Conservation (phyloP, 2,113 vertebrate species). For the Trachemys scripta region DNA sequence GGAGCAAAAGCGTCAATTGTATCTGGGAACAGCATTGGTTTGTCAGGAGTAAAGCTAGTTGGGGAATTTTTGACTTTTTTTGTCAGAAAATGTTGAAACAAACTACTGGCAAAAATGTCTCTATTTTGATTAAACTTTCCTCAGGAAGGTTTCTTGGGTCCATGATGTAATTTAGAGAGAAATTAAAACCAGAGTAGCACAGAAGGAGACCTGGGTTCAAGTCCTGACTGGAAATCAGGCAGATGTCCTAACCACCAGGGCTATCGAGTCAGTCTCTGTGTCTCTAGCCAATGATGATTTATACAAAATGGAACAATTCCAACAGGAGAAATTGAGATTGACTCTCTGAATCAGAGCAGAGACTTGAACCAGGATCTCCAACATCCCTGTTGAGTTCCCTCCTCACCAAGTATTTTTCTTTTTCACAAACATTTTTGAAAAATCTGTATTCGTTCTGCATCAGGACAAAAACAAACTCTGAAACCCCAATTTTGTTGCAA, state of each 20-base stretch:
- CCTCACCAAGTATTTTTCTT: neutral
- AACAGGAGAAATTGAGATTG: neutral
- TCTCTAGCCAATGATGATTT: neutral
- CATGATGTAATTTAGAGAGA: neutral
- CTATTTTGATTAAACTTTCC: neutral
- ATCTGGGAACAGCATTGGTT: neutral
- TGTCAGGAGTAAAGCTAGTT: neutral
- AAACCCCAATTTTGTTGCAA: neutral
- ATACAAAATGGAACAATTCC: neutral
- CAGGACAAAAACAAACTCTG: neutral
- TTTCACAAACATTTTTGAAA: neutral
- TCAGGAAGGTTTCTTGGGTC: neutral
- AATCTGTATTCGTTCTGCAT: neutral
- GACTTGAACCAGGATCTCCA: neutral
- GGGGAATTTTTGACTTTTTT: neutral
- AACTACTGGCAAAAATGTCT: neutral
- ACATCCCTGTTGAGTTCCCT: neutral
- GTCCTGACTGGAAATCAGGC: neutral
- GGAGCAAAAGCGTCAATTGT: neutral
- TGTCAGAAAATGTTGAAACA: neutral
- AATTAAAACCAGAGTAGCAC: neutral
- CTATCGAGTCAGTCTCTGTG: neutral
- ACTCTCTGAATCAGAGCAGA: neutral
- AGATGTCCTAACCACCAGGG: neutral
- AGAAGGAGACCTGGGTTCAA: neutral